These are phyloP conservation scores for Nothoprocta perdicaria DNA, from an alignment of 2,113 vertebrate genomes.

Conservation along the genomic window DNA sequence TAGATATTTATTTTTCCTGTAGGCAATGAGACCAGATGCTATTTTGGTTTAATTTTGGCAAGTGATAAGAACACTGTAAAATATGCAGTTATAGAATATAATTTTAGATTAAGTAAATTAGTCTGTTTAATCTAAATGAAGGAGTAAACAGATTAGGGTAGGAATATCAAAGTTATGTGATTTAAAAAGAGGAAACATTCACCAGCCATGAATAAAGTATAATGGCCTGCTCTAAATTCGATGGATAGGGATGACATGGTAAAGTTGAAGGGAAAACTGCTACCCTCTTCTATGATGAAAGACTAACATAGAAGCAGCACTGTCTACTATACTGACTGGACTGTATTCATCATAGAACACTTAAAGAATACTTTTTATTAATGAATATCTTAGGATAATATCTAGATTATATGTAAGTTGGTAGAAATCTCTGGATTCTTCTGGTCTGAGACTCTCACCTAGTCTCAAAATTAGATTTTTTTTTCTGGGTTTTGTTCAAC, in stretches of 20 bases:
- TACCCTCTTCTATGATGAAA: not conserved
- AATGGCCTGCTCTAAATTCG: not conserved
- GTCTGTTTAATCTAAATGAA: not conserved
- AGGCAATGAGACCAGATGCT: not conserved
- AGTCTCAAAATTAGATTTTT: not conserved
- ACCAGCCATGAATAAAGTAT: not conserved
- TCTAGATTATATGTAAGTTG: not conserved
- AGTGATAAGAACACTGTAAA: not conserved
- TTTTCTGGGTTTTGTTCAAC: not conserved
- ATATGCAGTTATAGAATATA: not conserved
- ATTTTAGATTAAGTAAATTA: not conserved
- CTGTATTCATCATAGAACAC: not conserved
- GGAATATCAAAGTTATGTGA: not conserved
- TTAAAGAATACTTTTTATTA: not conserved
- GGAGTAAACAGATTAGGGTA: not conserved
- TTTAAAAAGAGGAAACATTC: not conserved
- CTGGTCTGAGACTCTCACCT: not conserved
- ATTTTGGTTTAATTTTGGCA: not conserved
- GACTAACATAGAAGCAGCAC: accelerated
- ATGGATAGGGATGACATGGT: not conserved
- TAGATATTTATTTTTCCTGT: not conserved
- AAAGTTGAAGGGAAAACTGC: not conserved
- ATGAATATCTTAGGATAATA: not conserved
- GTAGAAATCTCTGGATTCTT: not conserved
- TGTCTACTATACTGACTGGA: not conserved